These are phyloP conservation scores for Bombus soroeensis DNA, from an alignment of 1,140 invertebrate species.

Conservation along the genomic window DNA sequence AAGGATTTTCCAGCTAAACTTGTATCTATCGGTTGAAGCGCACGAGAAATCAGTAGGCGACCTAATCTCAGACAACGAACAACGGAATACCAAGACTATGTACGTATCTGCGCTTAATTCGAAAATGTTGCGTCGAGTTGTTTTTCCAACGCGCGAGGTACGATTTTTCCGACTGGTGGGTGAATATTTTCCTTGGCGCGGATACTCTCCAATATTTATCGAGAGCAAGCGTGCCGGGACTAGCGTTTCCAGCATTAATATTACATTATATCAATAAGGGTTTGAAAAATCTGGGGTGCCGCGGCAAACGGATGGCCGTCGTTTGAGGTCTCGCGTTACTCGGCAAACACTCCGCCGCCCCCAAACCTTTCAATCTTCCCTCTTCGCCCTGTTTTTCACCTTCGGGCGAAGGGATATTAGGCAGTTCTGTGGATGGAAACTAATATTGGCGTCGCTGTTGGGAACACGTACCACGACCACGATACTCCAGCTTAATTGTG, in stretches of 20 bases:
- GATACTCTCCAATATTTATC: slow-evolving; percentile 78
- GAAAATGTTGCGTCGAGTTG: not conserved
- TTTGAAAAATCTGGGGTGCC: slow-evolving; percentile 80
- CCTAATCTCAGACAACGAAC: not conserved
- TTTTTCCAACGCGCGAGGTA: not conserved
- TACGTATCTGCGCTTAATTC: not conserved
- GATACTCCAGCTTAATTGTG: slow-evolving; percentile 35
- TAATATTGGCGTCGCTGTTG: slow-evolving; percentile 51
- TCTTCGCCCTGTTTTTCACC: slow-evolving; percentile 67
- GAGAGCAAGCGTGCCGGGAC: slow-evolving; percentile 76
- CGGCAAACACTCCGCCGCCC: slow-evolving; percentile 77
- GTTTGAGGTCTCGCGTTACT: slow-evolving; percentile 80
- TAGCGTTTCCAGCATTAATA: slow-evolving; percentile 81
- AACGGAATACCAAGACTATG: no score
- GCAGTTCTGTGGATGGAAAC: slow-evolving; percentile 57
- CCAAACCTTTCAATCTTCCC: slow-evolving; percentile 64
- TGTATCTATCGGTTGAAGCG: not conserved
- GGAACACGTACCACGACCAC: slow-evolving; percentile 25
- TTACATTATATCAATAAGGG: slow-evolving; percentile 81
- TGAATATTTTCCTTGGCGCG: slow-evolving; percentile 47
- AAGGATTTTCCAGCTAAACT: not conserved
- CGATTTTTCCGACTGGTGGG: not conserved
- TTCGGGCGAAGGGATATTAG: slow-evolving; percentile 75
- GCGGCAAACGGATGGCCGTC: slow-evolving; percentile 64
- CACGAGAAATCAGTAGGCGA: no score